phyloP scores from a whole-genome alignment of 2,797 vertebrate species.

The Gouania willdenowi region DNA sequence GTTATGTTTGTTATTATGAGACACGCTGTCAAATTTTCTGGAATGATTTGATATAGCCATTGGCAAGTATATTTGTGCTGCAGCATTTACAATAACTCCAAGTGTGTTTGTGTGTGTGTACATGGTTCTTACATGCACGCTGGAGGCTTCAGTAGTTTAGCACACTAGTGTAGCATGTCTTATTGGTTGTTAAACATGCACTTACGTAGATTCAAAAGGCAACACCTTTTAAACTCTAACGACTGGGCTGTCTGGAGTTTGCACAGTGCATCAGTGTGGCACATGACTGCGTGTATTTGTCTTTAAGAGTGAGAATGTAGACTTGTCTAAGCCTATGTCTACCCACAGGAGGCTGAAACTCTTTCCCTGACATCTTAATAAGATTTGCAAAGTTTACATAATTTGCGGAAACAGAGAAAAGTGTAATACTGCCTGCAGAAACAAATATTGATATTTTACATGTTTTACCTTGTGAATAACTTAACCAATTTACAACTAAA shows the following conservation, averaged over 20 bases:
- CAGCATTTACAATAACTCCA: conserved; percentile 4
- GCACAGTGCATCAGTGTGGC: conserved; percentile 15
- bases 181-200: conserved; percentile 39
- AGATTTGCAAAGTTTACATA: not conserved
- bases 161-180: conserved; percentile 24
- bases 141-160: conserved; percentile 13
- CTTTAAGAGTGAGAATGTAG: not conserved
- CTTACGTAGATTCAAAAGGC: conserved; percentile 54
- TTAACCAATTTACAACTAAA: not conserved
- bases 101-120: not conserved
- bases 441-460: not conserved
- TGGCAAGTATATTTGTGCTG: conserved; percentile 23
- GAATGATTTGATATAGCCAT: conserved; percentile 31
- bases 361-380: not conserved
- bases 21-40: conserved; percentile 29
- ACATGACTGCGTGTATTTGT: not conserved
- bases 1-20: conserved; percentile 35
- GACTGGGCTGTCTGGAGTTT: conserved; percentile 24
- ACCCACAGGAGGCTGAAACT: not conserved
- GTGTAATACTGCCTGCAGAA: not conserved
- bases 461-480: not conserved
- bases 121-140: conserved; percentile 2
- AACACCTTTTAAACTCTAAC: conserved; percentile 46
- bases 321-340: not conserved
- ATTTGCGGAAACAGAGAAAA: not conserved